A percentile compares a stretch with the other conserved stretches of the same genome.
Conservation (phyloP, 2,113 vertebrate genomes). For the Centrocercus urophasianus region DNA sequence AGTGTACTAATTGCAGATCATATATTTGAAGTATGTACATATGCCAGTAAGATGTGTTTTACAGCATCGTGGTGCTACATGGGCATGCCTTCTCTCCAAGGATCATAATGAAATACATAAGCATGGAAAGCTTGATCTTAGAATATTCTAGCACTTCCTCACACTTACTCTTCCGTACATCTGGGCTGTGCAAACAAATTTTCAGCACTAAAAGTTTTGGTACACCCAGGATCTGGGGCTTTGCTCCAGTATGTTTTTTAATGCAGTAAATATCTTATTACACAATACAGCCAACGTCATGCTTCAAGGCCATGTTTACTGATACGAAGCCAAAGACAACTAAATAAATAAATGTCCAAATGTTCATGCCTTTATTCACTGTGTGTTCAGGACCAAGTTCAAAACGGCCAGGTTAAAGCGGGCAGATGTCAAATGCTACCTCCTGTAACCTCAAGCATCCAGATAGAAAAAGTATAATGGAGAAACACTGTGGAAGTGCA, state of each 20-base stretch:
- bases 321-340: background rate
- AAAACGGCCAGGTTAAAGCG: background rate
- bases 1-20: background rate
- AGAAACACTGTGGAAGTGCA: fast-evolving
- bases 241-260: background rate
- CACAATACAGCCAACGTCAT: background rate
- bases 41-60: background rate
- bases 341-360: background rate
- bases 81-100: background rate
- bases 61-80: background rate
- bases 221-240: background rate
- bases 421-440: fast-evolving
- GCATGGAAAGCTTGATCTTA: background rate
- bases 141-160: background rate
- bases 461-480: fast-evolving
- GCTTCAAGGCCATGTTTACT: background rate
- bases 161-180: background rate
- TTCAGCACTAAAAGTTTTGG: background rate
- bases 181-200: background rate
- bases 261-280: background rate
- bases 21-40: fast-evolving
- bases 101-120: background rate
- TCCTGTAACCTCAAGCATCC: background rate
- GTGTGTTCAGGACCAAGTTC: background rate
- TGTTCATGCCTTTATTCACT: background rate